A percentile compares a stretch with the other conserved stretches of the same genome.
phyloP scores from a whole-genome alignment of 2,113 vertebrate species.

The Galeopterus variegatus region DNA sequence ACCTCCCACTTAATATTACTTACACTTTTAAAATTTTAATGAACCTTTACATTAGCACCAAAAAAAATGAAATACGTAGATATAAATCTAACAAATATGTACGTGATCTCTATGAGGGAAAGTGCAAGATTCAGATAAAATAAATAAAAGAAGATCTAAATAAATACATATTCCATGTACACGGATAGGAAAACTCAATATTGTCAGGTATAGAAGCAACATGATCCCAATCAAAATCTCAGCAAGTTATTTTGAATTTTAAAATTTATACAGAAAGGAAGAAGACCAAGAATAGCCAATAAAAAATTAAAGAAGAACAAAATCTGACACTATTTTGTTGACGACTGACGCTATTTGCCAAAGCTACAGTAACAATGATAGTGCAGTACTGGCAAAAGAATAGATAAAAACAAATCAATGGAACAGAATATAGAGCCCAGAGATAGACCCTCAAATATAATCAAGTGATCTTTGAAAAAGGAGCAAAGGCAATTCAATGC shows the following conservation, averaged over 20 bases:
- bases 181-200: background rate
- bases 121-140: background rate
- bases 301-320: background rate
- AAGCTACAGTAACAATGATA: background rate
- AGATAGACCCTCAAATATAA: background rate
- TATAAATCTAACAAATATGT: background rate
- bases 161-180: background rate
- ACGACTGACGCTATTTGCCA: background rate
- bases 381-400: background rate
- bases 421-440: background rate
- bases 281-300: background rate
- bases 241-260: constrained; percentile 45
- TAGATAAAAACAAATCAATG: background rate
- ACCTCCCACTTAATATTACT: background rate
- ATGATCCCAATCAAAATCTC: background rate
- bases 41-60: background rate
- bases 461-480: background rate
- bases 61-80: background rate
- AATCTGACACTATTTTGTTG: background rate
- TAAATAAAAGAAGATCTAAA: background rate
- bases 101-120: background rate
- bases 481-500: background rate
- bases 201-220: background rate
- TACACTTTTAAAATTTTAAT: constrained; percentile 40
- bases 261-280: background rate